Evolutionary conservation across 2,113 vertebrate species (phyloP).

Genomic region (Microcebus griseorufus): DNA sequence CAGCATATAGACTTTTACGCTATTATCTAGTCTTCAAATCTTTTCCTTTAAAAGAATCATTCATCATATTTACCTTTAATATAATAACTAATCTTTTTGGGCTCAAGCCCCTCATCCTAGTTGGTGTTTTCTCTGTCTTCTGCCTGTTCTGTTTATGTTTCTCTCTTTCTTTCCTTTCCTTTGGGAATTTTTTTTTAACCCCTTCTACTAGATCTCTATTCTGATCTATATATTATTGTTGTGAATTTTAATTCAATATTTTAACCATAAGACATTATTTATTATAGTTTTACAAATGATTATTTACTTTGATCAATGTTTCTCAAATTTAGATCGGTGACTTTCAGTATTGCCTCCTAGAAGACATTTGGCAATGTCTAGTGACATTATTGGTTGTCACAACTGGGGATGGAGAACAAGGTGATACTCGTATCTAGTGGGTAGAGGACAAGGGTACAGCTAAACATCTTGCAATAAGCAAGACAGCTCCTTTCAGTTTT

Average conservation of each 20-base stretch:
- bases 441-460: background rate
- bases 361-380: background rate
- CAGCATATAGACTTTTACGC: background rate
- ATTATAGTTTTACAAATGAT: background rate
- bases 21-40: background rate
- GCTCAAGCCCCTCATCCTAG: background rate
- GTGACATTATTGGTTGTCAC: background rate
- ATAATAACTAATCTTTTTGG: background rate
- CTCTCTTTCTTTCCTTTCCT: background rate
- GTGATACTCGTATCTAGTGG: background rate
- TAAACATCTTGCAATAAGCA: background rate
- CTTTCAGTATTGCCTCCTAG: background rate
- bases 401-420: rapidly evolving
- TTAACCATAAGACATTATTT: background rate
- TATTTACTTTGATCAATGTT: background rate
- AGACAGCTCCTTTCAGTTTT: background rate
- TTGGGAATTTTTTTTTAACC: background rate
- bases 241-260: background rate
- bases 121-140: background rate
- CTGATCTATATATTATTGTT: background rate
- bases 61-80: background rate
- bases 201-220: background rate
- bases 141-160: background rate
- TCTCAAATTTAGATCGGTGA: background rate
- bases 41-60: background rate